A percentile compares a stretch with the other conserved stretches of the same genome.
Evolutionary conservation across 1,140 invertebrate genomes (phyloP).

Genomic region (Lethocerus indicus): DNA sequence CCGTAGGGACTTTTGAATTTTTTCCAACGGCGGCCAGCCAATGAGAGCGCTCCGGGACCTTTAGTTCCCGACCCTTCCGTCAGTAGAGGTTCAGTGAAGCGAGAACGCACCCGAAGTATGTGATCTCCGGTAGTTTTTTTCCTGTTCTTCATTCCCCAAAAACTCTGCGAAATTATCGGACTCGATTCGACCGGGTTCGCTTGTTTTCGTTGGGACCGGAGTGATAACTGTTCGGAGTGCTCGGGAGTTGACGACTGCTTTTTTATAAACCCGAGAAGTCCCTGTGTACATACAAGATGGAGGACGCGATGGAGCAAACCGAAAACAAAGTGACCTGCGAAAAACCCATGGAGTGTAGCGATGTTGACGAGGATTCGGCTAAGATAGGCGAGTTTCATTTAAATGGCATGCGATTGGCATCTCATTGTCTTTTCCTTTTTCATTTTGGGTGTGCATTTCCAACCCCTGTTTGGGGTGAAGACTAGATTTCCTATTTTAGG

Average conservation of each 20-base stretch:
- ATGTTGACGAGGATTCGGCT: slow-evolving; percentile 9
- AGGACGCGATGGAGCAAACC: slow-evolving; percentile 7
- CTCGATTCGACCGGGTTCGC: background rate
- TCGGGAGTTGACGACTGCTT: background rate
- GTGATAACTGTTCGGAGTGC: background rate
- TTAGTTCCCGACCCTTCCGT: background rate
- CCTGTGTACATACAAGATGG: slow-evolving; percentile 10
- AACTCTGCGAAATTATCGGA: background rate
- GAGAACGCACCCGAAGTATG: background rate
- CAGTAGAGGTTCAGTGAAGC: background rate
- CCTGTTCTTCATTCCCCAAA: background rate
- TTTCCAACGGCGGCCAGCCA: background rate
- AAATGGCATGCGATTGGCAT: background rate
- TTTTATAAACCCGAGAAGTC: background rate
- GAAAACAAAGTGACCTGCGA: slow-evolving; percentile 7
- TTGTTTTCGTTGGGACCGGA: background rate
- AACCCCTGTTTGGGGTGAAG: background rate
- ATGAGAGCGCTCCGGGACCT: background rate
- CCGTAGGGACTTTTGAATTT: slow-evolving; percentile 1
- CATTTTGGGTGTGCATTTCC: background rate
- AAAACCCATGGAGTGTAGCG: slow-evolving; percentile 12
- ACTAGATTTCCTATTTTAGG: background rate
- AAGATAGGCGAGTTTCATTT: slow-evolving; percentile 2
- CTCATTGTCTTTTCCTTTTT: background rate
- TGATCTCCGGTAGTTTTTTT: background rate